A percentile compares a stretch with the other conserved stretches of the same genome.
Conservation (phyloP, 2,113 vertebrate species). For the Tyto alba region DNA sequence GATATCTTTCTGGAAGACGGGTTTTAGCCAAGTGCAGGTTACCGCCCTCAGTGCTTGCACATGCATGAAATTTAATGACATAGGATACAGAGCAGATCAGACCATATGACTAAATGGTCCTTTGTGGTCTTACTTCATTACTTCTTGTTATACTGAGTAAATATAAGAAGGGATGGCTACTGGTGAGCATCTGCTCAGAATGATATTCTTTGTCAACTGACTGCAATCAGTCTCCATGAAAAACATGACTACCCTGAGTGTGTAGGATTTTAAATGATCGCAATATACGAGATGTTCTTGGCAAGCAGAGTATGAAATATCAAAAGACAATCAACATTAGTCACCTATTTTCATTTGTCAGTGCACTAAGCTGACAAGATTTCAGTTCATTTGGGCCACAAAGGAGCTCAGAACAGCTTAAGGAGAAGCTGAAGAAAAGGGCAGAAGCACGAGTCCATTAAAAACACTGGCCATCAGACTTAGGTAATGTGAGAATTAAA, state of each 20-base stretch:
- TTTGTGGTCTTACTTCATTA: not conserved
- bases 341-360: not conserved
- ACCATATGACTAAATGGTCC: not conserved
- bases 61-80: not conserved
- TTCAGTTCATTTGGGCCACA: not conserved
- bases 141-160: not conserved
- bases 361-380: not conserved
- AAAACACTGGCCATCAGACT: not conserved
- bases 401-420: not conserved
- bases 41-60: not conserved
- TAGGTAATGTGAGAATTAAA: not conserved
- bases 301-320: not conserved
- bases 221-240: not conserved
- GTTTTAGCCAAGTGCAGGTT: not conserved
- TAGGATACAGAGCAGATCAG: not conserved
- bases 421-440: not conserved
- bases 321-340: constrained; percentile 13
- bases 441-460: not conserved
- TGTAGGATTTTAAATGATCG: not conserved
- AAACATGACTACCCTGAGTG: not conserved
- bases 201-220: not conserved
- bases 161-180: not conserved
- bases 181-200: not conserved
- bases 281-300: not conserved
- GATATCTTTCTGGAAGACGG: not conserved